Evolutionary conservation across 92 coral and sea anemone genomes (phyloP).

Genomic region (Heteractis magnifica): DNA sequence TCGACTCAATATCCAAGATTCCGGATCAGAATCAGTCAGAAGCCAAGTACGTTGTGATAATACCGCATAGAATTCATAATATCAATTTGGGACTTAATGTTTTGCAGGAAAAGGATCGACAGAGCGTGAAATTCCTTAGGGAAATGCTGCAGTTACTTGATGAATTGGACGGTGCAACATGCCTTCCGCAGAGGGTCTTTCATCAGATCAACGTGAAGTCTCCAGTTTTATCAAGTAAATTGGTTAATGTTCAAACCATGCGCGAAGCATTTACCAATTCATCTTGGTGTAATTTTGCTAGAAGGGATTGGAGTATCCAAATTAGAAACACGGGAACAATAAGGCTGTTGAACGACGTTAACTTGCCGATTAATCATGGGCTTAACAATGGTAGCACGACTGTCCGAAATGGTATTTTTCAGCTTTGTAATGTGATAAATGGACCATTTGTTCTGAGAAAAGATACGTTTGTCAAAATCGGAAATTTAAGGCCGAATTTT

Average conservation of each 20-base stretch:
- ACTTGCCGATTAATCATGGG: background rate
- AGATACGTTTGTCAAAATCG: constrained; percentile 26
- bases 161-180: background rate
- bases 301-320: constrained; percentile 54
- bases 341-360: background rate
- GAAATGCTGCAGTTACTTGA: background rate
- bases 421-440: constrained; percentile 41
- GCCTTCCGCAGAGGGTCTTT: background rate
- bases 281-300: constrained; percentile 69
- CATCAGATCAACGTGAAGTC: background rate
- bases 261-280: background rate
- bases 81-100: background rate
- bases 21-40: background rate
- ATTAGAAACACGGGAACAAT: constrained; percentile 60
- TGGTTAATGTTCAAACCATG: background rate
- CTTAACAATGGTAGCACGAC: no score
- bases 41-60: background rate
- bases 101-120: background rate
- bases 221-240: background rate
- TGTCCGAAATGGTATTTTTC: background rate
- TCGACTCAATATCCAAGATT: background rate
- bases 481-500: constrained; percentile 29
- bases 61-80: background rate
- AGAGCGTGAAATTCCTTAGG: background rate
- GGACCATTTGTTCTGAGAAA: constrained; percentile 60